phyloP scores from a whole-genome alignment of 37 sponge, comb jelly and placozoan genomes.

The Tethya wilhelma region DNA sequence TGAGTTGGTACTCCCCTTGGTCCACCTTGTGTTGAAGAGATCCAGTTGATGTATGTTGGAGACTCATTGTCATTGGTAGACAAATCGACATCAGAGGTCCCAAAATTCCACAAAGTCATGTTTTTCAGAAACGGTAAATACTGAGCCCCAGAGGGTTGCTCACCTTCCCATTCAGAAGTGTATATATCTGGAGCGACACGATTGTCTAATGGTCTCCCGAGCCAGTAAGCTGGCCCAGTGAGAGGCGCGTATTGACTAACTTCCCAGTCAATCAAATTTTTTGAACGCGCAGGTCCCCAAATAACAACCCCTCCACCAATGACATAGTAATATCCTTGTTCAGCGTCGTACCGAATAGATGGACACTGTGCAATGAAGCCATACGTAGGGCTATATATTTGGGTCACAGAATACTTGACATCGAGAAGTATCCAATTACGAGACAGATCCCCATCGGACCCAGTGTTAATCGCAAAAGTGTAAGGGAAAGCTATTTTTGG shows the following conservation, averaged over 20 bases:
- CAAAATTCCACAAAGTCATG: conserved; percentile 1
- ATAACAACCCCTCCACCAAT: not conserved
- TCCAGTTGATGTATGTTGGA: conserved; percentile 1
- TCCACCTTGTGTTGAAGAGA: conserved; percentile 1
- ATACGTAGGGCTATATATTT: not conserved
- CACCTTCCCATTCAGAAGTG: conserved; percentile 1
- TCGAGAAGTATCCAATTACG: not conserved
- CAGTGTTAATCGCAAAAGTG: not conserved
- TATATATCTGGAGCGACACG: conserved; percentile 1
- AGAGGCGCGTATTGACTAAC: not conserved
- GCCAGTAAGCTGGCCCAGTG: conserved; percentile 4
- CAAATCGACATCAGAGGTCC: not conserved
- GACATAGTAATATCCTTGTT: conserved; percentile 1
- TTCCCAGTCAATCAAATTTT: conserved; percentile 1
- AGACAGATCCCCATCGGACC: conserved; percentile 1
- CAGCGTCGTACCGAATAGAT: not conserved
- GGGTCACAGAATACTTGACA: not conserved
- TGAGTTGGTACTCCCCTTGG: not conserved
- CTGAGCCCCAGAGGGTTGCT: not conserved
- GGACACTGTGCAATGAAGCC: not conserved
- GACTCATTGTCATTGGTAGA: conserved; percentile 1
- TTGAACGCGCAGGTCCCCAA: conserved; percentile 4
- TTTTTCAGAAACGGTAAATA: conserved; percentile 3
- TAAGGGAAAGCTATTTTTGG: not conserved
- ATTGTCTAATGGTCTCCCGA: not conserved